These are phyloP conservation scores for Hippoglossus stenolepis DNA, from an alignment of 2,113 vertebrate genomes.

Conservation along the genomic window DNA sequence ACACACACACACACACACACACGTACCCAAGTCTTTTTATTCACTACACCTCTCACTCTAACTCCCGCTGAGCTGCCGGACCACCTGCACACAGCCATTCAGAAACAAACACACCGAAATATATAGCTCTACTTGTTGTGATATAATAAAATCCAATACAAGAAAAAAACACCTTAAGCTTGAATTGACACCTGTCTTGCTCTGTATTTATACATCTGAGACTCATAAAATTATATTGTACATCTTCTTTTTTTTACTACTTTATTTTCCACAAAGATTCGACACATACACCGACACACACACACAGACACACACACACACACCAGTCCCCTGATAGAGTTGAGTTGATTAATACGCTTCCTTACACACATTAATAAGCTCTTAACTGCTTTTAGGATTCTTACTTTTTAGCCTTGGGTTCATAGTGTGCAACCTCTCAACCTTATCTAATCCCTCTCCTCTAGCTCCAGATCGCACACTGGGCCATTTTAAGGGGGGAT, in stretches of 20 bases:
- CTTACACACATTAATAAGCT: constrained; percentile 85
- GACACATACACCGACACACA: constrained; percentile 39
- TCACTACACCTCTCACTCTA: constrained; percentile 58
- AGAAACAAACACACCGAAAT: constrained; percentile 38
- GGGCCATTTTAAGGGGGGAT: constrained; percentile 76
- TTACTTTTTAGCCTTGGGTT: constrained; percentile 82
- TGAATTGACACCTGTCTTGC: constrained; percentile 3
- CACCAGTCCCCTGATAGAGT: constrained; percentile 68
- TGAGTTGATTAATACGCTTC: constrained; percentile 84
- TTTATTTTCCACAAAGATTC: constrained; percentile 14
- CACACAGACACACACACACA: constrained; percentile 42
- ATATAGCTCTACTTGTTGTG: constrained; percentile 3
- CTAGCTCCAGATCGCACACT: constrained; percentile 75
- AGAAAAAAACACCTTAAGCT: constrained; percentile 3
- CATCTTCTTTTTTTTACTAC: constrained; percentile 2
- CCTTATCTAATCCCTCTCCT: constrained; percentile 82
- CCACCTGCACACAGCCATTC: constrained; percentile 76
- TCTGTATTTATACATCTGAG: constrained; percentile 4
- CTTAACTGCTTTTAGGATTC: constrained; percentile 83
- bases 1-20: constrained; percentile 18
- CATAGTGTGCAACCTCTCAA: constrained; percentile 84
- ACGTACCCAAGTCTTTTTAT: constrained; percentile 55
- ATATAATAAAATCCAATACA: constrained; percentile 16
- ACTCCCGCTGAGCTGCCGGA: constrained; percentile 68
- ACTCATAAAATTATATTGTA: constrained; percentile 23